Percentiles rank a stretch among this genome's conserved stretches.
phyloP scores from a whole-genome alignment of 2,888 invertebrate genomes.

The Meiosimyza platycephala region DNA sequence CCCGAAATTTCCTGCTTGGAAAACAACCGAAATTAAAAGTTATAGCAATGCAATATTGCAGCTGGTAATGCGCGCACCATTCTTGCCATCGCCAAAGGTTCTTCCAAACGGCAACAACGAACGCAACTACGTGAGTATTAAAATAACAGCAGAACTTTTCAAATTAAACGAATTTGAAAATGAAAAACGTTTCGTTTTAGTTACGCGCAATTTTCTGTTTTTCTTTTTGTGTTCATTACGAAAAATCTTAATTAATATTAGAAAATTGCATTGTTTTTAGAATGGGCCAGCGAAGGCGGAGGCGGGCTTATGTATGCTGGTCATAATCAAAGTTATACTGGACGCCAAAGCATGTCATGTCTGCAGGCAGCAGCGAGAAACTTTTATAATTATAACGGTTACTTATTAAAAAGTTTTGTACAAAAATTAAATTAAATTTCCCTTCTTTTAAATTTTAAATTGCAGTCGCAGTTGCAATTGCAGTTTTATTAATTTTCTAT shows the following conservation, averaged over 20 bases:
- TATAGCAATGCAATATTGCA: not conserved
- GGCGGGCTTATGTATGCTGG: not conserved
- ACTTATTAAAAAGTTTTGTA: slow-evolving; percentile 25
- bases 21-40: no score
- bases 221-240: not conserved
- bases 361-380: slow-evolving; percentile 18
- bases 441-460: slow-evolving; percentile 8
- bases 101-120: not conserved
- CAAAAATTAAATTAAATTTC: slow-evolving; percentile 26
- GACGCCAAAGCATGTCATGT: not conserved
- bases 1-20: no score
- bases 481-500: not conserved
- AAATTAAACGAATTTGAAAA: slow-evolving; percentile 21
- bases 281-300: not conserved
- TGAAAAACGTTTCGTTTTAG: slow-evolving; percentile 4
- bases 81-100: no score
- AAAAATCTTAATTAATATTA: slow-evolving; percentile 35
- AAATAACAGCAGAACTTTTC: slow-evolving; percentile 19
- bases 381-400: slow-evolving; percentile 33
- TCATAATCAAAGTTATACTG: not conserved
- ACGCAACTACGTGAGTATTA: not conserved
- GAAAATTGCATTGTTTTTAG: slow-evolving; percentile 22
- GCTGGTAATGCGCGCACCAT: not conserved
- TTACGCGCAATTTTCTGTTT: not conserved
- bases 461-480: not conserved